phyloP scores from a whole-genome alignment of 1,140 invertebrate genomes.

The Mercenaria mercenaria region DNA sequence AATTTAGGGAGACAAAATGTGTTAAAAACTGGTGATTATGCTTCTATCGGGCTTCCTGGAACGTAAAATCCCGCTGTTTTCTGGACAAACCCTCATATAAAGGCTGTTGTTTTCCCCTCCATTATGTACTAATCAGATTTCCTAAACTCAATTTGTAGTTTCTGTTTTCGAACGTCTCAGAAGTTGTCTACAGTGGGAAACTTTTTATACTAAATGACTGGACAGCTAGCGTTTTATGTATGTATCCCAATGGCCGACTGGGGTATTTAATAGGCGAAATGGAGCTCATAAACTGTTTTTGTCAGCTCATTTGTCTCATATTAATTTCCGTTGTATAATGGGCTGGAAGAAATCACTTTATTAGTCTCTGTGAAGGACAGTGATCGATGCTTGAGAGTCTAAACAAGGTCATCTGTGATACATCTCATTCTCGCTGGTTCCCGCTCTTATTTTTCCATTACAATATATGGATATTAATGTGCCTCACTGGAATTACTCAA shows the following conservation, averaged over 20 bases:
- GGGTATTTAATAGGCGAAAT: constrained; percentile 42
- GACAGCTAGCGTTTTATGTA: constrained; percentile 32
- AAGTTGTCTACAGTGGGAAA: neutral
- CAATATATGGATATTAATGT: no score
- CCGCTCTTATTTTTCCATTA: no score
- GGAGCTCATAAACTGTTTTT: constrained; percentile 35
- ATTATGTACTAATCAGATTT: constrained; percentile 41
- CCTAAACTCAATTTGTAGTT: constrained; percentile 24
- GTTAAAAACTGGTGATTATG: constrained; percentile 32
- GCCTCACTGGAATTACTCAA: no score
- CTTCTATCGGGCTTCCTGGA: neutral
- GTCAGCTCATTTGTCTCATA: constrained; percentile 58
- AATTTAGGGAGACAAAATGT: constrained; percentile 29
- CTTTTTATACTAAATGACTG: constrained; percentile 19
- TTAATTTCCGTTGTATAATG: constrained; percentile 62
- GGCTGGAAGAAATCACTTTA: constrained; percentile 44
- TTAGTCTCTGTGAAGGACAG: constrained; percentile 18
- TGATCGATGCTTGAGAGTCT: constrained; percentile 12
- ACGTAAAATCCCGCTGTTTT: constrained; percentile 16
- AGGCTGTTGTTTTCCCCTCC: constrained; percentile 30
- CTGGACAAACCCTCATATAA: neutral
- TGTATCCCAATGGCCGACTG: neutral
- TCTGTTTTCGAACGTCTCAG: neutral
- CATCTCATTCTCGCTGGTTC: neutral
- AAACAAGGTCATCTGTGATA: neutral